Base-by-base conservation (phyloP, 2,797 vertebrate species). In the Phataginus tricuspis region DNA sequence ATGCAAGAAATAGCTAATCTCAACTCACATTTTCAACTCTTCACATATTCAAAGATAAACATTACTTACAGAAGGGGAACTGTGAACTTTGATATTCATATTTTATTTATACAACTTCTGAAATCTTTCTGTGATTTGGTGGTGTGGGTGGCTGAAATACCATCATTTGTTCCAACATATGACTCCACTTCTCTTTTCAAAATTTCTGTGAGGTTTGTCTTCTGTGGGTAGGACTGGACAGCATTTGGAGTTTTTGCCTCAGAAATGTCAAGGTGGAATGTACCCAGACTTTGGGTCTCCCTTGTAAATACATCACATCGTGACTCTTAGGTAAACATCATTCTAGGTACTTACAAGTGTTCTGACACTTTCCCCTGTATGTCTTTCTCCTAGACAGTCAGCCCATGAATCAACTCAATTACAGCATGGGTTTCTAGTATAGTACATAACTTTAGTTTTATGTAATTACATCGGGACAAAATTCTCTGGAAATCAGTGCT, bases 121-220 rank as follows among this genome's bases (percentile, higher is more conserved):
- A 97, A 93, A 91, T 87, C 79, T 78, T 95, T 94, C 77, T 68
- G 80, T n/a, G n/a, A 45, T 49, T 91, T 84, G 37, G n/a, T 95
- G 21, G 10, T 61, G 71, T 96, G 89, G 93, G 93, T 95, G 51
- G 72, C 87, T 91, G 64, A 90, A 79, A 92, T 92, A 49, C 59
- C 55, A 61, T 86, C 11, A 55, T 91, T 91, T 84, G 45, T 78
- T 90, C 53, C 84, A 96, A 55, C 25, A 25, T 34, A 29, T 69
- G 82, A 68, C 80, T 96, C 71, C 66, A 53, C 42, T 91, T 96
- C 16, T 80, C 49, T 94, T 90, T 79, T 49, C 80, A 55, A 68
- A 89, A 42, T 82, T 84, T 89, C 64, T 37, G 13, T 7, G 49
- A 75, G 23, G 57, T 29, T 78, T 59, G 4, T 93, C 74, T 96